These are phyloP conservation scores for Halcyon smyrnensis DNA, from an alignment of 2,797 vertebrate genomes.

Conservation along the genomic window DNA sequence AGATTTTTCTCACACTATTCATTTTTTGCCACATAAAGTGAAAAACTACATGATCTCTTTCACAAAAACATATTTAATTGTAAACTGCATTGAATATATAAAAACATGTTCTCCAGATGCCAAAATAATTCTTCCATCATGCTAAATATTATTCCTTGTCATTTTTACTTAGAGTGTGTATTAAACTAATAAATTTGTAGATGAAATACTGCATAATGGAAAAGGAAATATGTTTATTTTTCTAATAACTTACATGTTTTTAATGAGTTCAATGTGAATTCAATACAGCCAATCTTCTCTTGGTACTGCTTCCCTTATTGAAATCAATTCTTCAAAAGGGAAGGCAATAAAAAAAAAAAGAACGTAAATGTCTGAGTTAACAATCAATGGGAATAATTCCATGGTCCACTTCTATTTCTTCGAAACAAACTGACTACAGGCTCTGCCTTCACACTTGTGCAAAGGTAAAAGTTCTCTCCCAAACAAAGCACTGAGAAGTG, in stretches of 20 bases:
- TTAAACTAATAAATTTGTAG: constrained; percentile 74
- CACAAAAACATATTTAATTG: constrained; percentile 16
- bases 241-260: constrained; percentile 69
- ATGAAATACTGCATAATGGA: constrained; percentile 64
- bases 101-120: constrained; percentile 35
- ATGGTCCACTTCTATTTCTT: background rate
- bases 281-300: constrained; percentile 77
- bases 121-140: constrained; percentile 41
- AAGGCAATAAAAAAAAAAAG: constrained; percentile 40
- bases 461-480: background rate
- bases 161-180: constrained; percentile 63
- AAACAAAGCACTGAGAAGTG: background rate
- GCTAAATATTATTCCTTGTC: constrained; percentile 65
- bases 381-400: constrained; percentile 69
- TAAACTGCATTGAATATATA: background rate
- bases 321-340: constrained; percentile 78
- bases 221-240: constrained; percentile 75
- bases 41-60: background rate
- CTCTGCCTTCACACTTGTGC: background rate
- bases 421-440: background rate
- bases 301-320: constrained; percentile 59
- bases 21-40: background rate
- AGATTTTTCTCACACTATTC: background rate
- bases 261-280: constrained; percentile 76
- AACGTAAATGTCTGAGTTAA: constrained; percentile 65